Percentiles rank a stretch among this genome's conserved stretches.
These are phyloP conservation scores for Psammodynastes pulverulentus DNA, from an alignment of 2,113 vertebrate genomes.

Conservation along the genomic window DNA sequence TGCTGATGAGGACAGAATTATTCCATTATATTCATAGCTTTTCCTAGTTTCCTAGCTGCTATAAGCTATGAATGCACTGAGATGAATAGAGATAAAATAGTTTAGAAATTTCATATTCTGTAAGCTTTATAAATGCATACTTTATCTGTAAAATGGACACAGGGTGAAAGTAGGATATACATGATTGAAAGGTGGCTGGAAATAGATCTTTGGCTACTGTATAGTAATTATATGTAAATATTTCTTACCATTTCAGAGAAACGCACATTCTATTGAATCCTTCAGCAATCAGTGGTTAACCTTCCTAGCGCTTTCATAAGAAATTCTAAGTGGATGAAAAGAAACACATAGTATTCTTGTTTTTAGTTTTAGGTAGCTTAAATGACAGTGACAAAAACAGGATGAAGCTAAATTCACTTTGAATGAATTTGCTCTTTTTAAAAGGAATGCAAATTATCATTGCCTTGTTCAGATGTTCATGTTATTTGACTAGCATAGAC, in stretches of 20 bases:
- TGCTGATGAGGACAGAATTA: not conserved
- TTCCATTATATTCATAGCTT: not conserved
- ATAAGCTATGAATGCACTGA: not conserved
- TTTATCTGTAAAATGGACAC: not conserved
- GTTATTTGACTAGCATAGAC: not conserved
- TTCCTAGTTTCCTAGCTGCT: not conserved
- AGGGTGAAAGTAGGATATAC: not conserved
- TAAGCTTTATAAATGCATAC: not conserved
- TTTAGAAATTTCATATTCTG: not conserved
- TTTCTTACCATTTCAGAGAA: not conserved
- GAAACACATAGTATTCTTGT: not conserved
- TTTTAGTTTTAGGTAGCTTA: not conserved
- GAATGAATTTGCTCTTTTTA: not conserved
- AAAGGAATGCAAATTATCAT: slow-evolving; percentile 9
- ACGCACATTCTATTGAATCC: not conserved
- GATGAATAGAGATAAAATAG: not conserved
- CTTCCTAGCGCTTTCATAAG: not conserved
- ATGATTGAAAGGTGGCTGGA: not conserved
- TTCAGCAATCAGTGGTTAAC: not conserved
- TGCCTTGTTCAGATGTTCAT: not conserved
- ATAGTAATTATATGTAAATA: not conserved
- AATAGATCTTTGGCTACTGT: not conserved
- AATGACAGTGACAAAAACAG: not conserved
- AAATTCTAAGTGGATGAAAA: not conserved
- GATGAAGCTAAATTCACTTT: not conserved